A percentile compares a stretch with the other conserved stretches of the same genome.
Conservation (phyloP, 2,113 vertebrate species). For the Phalacrocorax carbo region DNA sequence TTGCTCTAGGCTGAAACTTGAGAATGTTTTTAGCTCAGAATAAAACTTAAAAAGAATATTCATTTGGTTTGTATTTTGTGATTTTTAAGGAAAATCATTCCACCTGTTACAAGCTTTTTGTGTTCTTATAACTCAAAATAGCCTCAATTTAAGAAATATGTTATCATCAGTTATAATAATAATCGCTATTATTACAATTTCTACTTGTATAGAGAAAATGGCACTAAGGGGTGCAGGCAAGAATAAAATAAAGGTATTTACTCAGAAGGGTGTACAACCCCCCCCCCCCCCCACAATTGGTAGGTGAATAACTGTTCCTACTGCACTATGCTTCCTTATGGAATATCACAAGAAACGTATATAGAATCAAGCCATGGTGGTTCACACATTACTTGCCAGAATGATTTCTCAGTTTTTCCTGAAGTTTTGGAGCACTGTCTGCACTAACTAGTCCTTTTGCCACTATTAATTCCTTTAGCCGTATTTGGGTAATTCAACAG, state of each 20-base stretch:
- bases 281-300: background rate
- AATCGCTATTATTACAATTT: background rate
- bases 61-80: background rate
- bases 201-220: background rate
- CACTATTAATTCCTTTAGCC: background rate
- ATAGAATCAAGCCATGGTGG: background rate
- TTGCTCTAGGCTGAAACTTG: conserved; percentile 30
- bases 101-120: background rate
- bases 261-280: background rate
- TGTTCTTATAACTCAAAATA: background rate
- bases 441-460: background rate
- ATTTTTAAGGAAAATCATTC: background rate
- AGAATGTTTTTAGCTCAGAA: conserved; percentile 28
- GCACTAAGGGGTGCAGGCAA: background rate
- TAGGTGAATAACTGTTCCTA: background rate
- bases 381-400: background rate
- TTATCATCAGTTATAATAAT: background rate
- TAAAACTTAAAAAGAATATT: background rate
- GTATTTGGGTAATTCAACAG: background rate
- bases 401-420: background rate
- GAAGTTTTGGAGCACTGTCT: background rate
- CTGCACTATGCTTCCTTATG: background rate
- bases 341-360: background rate
- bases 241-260: background rate
- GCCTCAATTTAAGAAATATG: background rate